These are phyloP conservation scores for Apis cerana DNA, from an alignment of 1,140 invertebrate species.

Conservation along the genomic window DNA sequence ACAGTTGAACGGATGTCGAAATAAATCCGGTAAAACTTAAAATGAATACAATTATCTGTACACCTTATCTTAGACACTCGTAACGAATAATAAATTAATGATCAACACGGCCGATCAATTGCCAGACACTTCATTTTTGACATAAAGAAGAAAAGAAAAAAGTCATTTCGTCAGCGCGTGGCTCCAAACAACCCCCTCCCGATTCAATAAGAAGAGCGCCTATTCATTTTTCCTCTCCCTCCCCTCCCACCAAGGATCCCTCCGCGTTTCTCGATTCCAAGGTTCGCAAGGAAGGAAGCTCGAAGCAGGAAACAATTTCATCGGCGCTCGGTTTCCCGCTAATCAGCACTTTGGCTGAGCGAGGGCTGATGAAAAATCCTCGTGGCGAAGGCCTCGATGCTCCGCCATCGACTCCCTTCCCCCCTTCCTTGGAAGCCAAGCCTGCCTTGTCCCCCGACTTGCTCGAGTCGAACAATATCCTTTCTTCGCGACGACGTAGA, in stretches of 20 bases:
- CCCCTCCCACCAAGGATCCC: neutral
- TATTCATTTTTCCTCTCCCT: neutral
- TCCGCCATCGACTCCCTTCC: accelerated
- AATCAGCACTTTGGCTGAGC: slow-evolving; percentile 73
- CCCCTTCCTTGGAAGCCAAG: neutral
- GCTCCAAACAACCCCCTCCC: neutral
- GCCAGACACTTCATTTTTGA: too few relatives aligned
- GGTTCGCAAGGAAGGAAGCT: neutral
- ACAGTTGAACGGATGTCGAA: neutral
- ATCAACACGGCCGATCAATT: too few relatives aligned
- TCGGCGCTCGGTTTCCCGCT: slow-evolving; percentile 58
- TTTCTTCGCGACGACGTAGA: slow-evolving; percentile 72
- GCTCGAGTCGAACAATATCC: slow-evolving; percentile 69
- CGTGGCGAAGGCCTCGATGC: slow-evolving; percentile 13
- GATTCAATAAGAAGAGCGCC: neutral
- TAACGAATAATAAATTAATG: too few relatives aligned
- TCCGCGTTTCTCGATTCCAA: neutral
- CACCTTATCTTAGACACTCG: too few relatives aligned
- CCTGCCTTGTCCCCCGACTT: slow-evolving; percentile 2
- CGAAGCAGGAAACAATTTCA: slow-evolving; percentile 60
- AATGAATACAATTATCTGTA: too few relatives aligned
- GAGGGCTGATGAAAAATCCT: slow-evolving; percentile 75
- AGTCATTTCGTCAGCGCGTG: neutral
- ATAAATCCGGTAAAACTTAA: too few relatives aligned
- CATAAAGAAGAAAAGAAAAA: too few relatives aligned